A percentile compares a stretch with the other conserved stretches of the same genome.
These are phyloP conservation scores for Drosophila colorata DNA, from an alignment of 2,888 invertebrate genomes.

Conservation along the genomic window DNA sequence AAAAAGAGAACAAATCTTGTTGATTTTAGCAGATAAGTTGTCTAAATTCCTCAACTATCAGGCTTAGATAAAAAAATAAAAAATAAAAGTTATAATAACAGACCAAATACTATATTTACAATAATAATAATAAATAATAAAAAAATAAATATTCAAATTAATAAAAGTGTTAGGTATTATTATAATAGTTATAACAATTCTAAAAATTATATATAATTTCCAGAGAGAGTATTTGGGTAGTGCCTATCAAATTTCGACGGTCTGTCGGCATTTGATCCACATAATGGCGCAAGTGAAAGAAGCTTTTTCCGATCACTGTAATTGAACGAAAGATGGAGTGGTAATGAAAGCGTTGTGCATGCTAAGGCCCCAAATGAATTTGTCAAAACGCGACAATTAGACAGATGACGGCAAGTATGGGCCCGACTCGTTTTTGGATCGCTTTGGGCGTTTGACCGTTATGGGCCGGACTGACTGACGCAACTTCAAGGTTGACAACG, in stretches of 20 bases:
- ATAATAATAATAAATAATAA: no score
- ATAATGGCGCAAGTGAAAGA: slow-evolving; percentile 72
- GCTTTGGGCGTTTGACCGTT: slow-evolving; percentile 23
- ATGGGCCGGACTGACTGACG: slow-evolving; percentile 46
- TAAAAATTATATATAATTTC: no score
- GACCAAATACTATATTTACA: no score
- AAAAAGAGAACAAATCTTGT: no score
- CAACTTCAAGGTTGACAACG: slow-evolving; percentile 69
- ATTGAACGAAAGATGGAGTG: slow-evolving; percentile 45
- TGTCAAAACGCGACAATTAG: slow-evolving; percentile 76
- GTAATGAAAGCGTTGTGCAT: slow-evolving; percentile 61
- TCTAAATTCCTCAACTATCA: no score
- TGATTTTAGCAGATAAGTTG: no score
- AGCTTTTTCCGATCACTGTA: slow-evolving; percentile 38
- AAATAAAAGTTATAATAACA: no score
- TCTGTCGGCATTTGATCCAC: slow-evolving; percentile 51
- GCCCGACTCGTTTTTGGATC: neutral
- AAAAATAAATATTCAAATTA: no score
- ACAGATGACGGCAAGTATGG: slow-evolving; percentile 28
- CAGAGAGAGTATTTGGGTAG: slow-evolving; percentile 3
- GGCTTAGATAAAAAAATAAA: no score
- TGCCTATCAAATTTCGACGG: rapidly evolving
- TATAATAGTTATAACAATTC: no score
- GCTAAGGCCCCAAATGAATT: slow-evolving; percentile 64
- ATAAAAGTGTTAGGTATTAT: no score